Conservation (phyloP, 1,140 invertebrate genomes). For the Aradophagus sp. region DNA sequence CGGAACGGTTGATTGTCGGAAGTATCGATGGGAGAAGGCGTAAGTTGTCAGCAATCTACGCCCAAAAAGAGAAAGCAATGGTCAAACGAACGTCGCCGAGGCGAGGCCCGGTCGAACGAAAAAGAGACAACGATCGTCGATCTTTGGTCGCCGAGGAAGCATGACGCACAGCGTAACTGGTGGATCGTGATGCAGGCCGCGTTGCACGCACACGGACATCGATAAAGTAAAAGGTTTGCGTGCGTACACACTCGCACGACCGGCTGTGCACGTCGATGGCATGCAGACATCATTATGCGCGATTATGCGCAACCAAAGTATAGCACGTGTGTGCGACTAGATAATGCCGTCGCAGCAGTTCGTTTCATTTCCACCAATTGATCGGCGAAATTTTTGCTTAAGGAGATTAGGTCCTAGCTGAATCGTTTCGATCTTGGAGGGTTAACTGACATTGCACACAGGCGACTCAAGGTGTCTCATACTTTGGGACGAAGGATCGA, state of each 20-base stretch:
- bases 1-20: not conserved
- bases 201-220: no score
- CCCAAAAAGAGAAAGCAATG: no score
- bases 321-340: slow-evolving; percentile 44
- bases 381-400: slow-evolving; percentile 32
- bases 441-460: slow-evolving; percentile 4
- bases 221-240: slow-evolving; percentile 68
- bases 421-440: no score
- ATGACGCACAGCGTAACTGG: slow-evolving; percentile 13
- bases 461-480: no score
- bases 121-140: no score
- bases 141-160: no score
- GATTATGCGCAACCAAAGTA: slow-evolving; percentile 49
- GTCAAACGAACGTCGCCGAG: no score
- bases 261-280: slow-evolving; percentile 34
- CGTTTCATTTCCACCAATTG: slow-evolving; percentile 33
- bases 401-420: slow-evolving; percentile 8
- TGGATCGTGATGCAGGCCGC: slow-evolving; percentile 39
- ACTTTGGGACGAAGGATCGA: no score
- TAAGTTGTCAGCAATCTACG: no score
- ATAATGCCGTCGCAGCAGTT: slow-evolving; percentile 23
- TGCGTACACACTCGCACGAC: slow-evolving; percentile 42
- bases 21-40: not conserved
- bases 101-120: no score
- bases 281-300: slow-evolving; percentile 47